These are phyloP conservation scores for Itoplectis maculator DNA, from an alignment of 2,888 invertebrate species.

Conservation along the genomic window DNA sequence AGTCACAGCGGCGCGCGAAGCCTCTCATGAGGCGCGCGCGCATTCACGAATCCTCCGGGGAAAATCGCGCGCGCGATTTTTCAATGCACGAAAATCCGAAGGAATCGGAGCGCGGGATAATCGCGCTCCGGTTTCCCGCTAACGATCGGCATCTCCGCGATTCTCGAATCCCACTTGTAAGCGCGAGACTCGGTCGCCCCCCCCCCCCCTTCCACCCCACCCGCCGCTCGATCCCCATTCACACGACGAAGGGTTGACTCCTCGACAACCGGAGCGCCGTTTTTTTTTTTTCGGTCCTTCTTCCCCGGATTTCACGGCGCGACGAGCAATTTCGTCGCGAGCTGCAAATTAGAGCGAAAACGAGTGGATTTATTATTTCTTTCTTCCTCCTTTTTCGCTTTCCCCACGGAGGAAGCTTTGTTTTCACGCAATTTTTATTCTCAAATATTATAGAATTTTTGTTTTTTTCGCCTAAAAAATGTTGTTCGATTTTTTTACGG, in stretches of 20 bases:
- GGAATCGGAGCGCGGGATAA: constrained; percentile 53
- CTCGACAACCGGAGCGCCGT: constrained; percentile 40
- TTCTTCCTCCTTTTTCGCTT: constrained; percentile 14
- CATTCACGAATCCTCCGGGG: not conserved
- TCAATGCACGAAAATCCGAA: constrained; percentile 40
- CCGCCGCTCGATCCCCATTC: constrained; percentile 29
- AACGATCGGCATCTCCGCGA: constrained; percentile 50
- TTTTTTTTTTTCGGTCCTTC: constrained; percentile 60
- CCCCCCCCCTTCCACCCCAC: too few relatives aligned
- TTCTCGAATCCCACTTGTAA: constrained; percentile 19
- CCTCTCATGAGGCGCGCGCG: constrained; percentile 75
- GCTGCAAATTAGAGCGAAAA: constrained; percentile 64
- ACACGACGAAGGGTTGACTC: constrained; percentile 44
- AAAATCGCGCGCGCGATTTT: constrained; percentile 40
- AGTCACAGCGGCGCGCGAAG: constrained; percentile 70
- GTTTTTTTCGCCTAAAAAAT: too few relatives aligned
- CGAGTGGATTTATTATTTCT: constrained; percentile 40
- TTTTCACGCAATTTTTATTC: not conserved
- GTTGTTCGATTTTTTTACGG: too few relatives aligned
- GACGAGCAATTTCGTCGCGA: constrained; percentile 60
- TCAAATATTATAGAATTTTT: not conserved
- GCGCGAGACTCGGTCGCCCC: not conserved
- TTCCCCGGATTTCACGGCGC: constrained; percentile 59
- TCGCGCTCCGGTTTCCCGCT: constrained; percentile 35
- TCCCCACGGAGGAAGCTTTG: not conserved